Evolutionary conservation across 2,113 vertebrate species (phyloP), one percentile per base, ranked within the genome.

Genomic region (Lampris megalopsis): DNA sequence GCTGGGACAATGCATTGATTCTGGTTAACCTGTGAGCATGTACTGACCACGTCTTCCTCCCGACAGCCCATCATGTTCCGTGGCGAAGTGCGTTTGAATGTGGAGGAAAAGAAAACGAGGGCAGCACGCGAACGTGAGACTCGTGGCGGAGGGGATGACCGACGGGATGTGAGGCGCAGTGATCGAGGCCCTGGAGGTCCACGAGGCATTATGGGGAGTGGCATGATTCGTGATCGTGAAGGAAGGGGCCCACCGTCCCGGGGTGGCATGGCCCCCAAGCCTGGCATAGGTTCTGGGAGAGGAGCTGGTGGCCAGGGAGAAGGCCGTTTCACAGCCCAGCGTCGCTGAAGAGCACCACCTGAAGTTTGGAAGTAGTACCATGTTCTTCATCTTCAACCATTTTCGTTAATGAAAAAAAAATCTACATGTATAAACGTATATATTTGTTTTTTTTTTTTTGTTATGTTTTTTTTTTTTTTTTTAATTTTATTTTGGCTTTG

Each of bases 71-170:
- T 99, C 88, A 98, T 99, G 97, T 99, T 99, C 79, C 96, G 97
- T 11, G 97, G 96, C 0, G 98, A 99, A 89, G 97, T 99, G 57
- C 97, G 98, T 72, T 94, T 99, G 86, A 99, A 99, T 40, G 98
- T 99, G 71, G 98, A 99, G 79, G 98, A 99, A 92, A 99, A 99
- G 82, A 99, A 99, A 86, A 99, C 97, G 0, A 92, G 98, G 83
- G 98, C 97, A 0, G 95, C 95, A 4, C 96, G 98, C 2, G 98
- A 99, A 57, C 87, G 97, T 36, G 98, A 99, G 82, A 97, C 93
- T 24, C 95, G 95, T 0, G 87, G 89, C 0, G 86, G 84, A 11
- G 81, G 75, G 40, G 97, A 97, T 0, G 97, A 98, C 0, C 96
- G 96, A n/a, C 91, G 96, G 78, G 97, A 98, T 87, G 92, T 96